phyloP scores from a whole-genome alignment of 2,888 invertebrate genomes.

The Thera obeliscata region DNA sequence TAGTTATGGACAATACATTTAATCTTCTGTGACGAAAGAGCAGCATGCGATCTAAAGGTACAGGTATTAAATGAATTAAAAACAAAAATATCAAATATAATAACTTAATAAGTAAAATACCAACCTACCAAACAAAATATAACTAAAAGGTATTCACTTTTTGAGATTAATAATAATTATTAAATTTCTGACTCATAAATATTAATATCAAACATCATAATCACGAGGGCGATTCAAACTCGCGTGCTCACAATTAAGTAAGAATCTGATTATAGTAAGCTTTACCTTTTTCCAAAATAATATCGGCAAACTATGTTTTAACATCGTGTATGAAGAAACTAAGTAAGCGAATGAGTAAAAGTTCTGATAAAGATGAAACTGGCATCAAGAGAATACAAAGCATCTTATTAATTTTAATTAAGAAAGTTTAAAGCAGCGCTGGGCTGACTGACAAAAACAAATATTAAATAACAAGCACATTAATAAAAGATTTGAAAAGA shows the following conservation, averaged over 20 bases:
- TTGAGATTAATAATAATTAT: background rate
- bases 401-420: too few species aligned
- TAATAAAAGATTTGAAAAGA: background rate
- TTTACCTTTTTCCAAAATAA: constrained; percentile 20
- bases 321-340: constrained; percentile 12
- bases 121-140: too few species aligned
- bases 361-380: background rate
- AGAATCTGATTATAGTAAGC: constrained; percentile 20
- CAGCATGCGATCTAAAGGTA: background rate
- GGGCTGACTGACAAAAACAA: too few species aligned
- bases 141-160: background rate
- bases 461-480: too few species aligned
- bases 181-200: constrained; percentile 8
- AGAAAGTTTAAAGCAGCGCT: too few species aligned
- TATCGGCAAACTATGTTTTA: background rate
- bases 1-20: background rate
- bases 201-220: constrained; percentile 23
- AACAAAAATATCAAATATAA: background rate
- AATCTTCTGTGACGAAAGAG: background rate
- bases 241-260: constrained; percentile 24
- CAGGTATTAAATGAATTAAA: background rate
- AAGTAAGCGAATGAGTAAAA: too few species aligned
- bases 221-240: constrained; percentile 9
- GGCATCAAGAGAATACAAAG: too few species aligned
- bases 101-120: too few species aligned